phyloP scores from a whole-genome alignment of 2,888 invertebrate species.

The Caenorhabditis sinica region DNA sequence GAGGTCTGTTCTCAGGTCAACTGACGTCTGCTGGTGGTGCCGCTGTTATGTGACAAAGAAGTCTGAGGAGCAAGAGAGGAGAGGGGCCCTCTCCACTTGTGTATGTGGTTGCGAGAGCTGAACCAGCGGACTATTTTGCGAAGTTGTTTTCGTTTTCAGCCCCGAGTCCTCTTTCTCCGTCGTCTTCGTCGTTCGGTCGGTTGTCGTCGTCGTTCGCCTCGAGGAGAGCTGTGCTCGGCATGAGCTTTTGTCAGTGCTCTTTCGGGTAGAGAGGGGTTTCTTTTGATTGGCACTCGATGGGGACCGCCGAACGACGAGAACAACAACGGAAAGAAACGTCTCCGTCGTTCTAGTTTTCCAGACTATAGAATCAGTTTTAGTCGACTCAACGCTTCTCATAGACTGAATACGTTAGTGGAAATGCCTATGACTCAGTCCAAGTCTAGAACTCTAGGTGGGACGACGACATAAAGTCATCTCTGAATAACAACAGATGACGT shows the following conservation, averaged over 20 bases:
- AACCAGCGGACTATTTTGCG: constrained; percentile 65
- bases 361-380: constrained; percentile 32
- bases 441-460: constrained; percentile 12
- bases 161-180: constrained; percentile 1
- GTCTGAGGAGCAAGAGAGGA: constrained; percentile 43
- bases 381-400: background rate
- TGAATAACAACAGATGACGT: constrained; percentile 40
- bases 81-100: constrained; percentile 53
- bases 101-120: constrained; percentile 52
- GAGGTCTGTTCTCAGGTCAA: constrained; percentile 65
- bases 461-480: constrained; percentile 21
- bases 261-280: constrained; percentile 45
- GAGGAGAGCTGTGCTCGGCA: constrained; percentile 51
- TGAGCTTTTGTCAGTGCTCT: constrained; percentile 62
- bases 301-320: constrained; percentile 38
- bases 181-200: constrained; percentile 16
- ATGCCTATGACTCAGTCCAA: constrained; percentile 20
- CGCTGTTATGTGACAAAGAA: constrained; percentile 62
- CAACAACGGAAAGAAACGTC: constrained; percentile 51
- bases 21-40: constrained; percentile 59
- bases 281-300: constrained; percentile 54
- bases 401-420: constrained; percentile 14
- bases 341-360: constrained; percentile 23
- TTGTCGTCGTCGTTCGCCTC: constrained; percentile 41
- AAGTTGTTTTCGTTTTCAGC: constrained; percentile 64